These are phyloP conservation scores for Berghia stephanieae DNA, from an alignment of 1,140 invertebrate species.

Conservation along the genomic window DNA sequence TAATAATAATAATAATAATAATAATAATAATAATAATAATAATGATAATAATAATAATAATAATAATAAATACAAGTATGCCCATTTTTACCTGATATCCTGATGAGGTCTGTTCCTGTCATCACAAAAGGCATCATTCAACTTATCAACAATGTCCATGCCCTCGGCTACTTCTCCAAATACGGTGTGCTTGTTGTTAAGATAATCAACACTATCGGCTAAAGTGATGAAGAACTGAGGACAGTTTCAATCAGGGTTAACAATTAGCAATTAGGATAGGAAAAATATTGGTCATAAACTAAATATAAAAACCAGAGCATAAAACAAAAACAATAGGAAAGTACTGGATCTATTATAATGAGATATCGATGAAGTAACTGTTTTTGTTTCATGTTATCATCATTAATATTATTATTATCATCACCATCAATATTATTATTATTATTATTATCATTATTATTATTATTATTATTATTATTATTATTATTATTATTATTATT, in stretches of 20 bases:
- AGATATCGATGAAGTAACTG: no score
- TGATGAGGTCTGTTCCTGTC: constrained; percentile 89
- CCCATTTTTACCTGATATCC: constrained; percentile 77
- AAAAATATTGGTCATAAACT: no score
- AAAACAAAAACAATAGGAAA: no score
- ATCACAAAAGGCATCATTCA: constrained; percentile 96
- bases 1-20: no score
- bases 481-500: background rate
- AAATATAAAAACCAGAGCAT: no score
- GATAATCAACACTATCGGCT: constrained; percentile 85
- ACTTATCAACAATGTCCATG: constrained; percentile 83
- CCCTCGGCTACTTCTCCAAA: constrained; percentile 94
- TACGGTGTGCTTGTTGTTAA: constrained; percentile 92
- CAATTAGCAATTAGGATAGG: background rate
- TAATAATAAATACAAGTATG: constrained; percentile 1
- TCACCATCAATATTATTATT: no score
- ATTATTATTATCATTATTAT: no score
- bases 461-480: background rate
- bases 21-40: no score
- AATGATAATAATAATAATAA: no score
- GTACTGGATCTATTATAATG: no score
- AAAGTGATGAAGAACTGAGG: constrained; percentile 95
- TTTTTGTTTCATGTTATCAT: no score
- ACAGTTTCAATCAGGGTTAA: background rate
- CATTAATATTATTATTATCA: no score